Base-by-base conservation (phyloP, 2,888 invertebrate genomes). In the Mimumesa dahlbomi region DNA sequence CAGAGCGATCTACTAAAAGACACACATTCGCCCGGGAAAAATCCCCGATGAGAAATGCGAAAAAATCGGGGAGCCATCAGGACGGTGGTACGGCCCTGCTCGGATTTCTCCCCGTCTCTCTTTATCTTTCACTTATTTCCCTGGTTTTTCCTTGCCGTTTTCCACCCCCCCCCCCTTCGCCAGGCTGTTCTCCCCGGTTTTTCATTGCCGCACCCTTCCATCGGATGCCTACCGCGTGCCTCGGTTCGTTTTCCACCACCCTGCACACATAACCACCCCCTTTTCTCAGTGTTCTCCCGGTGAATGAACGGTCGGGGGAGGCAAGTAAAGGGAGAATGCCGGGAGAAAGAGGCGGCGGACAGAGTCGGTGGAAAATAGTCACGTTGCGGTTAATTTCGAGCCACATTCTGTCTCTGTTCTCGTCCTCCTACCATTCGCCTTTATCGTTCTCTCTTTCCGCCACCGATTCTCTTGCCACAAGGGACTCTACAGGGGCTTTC, bases 331-430 rank as follows among this genome's bases (percentile, higher is more conserved):
- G 34, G 49, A 52, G 53, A 69, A 48, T 13, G 14, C n/a, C 31
- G 25, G 59, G 68, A 54, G 49, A 61, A 58, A 54, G 29, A 65
- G 46, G 56, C 42, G 48, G 61, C 31, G 50, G 54, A 62, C 61
- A 67, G 61, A 56, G 57, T 42, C 56, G 64, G 36, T 68, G 76
- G 73, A 75, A 65, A 80, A 75, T 74, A 81, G 79, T 79, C 73
- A 65, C 73, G 78, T 78, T 79, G 78, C 67, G 78, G 78, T 79
- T 79, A 78, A 79, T 79, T 79, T 78, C 72, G 72, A 76, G 73
- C 68, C 63, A 59, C 71, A 57, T 71, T 71, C 79, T 73, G 62
- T 64, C 70, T 64, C 72, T 69, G 50, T 61, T 46, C 59, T 57
- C 38, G 45, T 40, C 16, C 29, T 40, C 36, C 19, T 19, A 40